Evolutionary conservation across 2,113 vertebrate species (phyloP).

Genomic region (Ictalurus furcatus): DNA sequence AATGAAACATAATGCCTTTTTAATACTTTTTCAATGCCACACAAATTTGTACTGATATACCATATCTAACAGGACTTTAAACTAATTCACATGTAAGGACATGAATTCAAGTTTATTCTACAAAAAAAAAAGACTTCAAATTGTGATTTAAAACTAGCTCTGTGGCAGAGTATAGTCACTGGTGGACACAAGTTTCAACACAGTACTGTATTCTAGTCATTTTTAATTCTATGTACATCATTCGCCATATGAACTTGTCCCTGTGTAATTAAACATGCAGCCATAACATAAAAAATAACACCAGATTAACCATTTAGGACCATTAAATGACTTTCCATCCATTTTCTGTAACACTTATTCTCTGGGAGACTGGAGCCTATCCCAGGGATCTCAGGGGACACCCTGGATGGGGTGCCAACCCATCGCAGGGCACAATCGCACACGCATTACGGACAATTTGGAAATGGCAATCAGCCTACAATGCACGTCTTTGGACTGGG

Average conservation of each 20-base stretch:
- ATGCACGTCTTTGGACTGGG: no score
- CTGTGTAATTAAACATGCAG: neutral
- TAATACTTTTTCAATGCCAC: neutral
- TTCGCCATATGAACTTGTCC: neutral
- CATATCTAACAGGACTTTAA: neutral
- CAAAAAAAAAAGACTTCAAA: neutral
- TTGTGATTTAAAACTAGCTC: neutral
- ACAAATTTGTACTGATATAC: neutral
- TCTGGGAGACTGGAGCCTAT: no score
- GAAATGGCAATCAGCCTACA: no score
- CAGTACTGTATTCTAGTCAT: neutral
- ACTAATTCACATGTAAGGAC: neutral
- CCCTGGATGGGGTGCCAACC: no score
- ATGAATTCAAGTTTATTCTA: neutral
- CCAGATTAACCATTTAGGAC: neutral
- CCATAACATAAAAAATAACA: neutral
- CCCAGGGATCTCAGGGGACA: no score
- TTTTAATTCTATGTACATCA: neutral
- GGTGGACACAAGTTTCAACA: neutral
- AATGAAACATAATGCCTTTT: neutral
- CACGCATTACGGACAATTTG: no score
- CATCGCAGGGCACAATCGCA: no score
- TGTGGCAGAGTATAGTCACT: neutral
- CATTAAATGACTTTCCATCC: neutral
- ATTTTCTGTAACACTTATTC: no score